Conservation (phyloP, 2,888 invertebrate genomes). For the Allolobophora icterica region DNA sequence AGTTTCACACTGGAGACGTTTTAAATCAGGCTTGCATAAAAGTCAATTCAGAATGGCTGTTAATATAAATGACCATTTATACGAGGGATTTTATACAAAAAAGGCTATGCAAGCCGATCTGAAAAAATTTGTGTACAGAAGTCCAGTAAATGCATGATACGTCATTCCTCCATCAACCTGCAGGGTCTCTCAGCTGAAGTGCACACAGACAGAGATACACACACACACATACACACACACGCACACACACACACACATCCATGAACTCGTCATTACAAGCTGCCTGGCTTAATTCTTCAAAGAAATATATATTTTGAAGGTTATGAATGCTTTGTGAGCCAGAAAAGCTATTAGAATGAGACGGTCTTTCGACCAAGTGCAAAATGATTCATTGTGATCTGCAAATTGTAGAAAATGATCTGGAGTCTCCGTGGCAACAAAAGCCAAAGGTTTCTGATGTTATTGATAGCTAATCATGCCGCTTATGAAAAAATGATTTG, state of each 20-base stretch:
- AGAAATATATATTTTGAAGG: neutral
- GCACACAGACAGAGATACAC: neutral
- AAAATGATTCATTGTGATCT: neutral
- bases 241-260: neutral
- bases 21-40: neutral
- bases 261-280: neutral
- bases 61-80: constrained; percentile 3
- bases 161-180: neutral
- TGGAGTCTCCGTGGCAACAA: neutral
- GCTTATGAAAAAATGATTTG: neutral
- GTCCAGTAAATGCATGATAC: neutral
- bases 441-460: neutral
- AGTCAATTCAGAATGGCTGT: neutral
- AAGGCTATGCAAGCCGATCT: neutral
- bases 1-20: neutral
- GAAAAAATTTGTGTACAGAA: neutral
- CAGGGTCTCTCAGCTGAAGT: neutral
- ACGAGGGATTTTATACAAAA: neutral
- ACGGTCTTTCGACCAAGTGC: neutral
- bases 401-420: neutral
- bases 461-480: neutral
- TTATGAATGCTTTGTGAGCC: neutral
- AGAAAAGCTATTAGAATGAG: neutral
- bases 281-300: neutral
- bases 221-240: neutral